A percentile compares a stretch with the other conserved stretches of the same genome.
Evolutionary conservation across 2,113 vertebrate genomes (phyloP).

Genomic region (Lanius ludovicianus): DNA sequence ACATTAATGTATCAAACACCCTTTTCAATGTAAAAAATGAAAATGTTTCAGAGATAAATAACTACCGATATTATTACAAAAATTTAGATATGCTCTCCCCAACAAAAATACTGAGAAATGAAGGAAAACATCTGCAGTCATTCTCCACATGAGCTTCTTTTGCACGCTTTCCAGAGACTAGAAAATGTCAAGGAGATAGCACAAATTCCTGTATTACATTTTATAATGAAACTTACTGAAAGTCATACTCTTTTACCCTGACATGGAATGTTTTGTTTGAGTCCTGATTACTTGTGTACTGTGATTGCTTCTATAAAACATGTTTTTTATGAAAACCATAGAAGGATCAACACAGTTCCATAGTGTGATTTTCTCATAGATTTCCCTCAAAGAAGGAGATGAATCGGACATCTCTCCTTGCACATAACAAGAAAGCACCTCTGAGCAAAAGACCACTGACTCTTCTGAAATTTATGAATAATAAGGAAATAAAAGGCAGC

Average conservation of each 20-base stretch:
- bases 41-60: neutral
- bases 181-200: neutral
- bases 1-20: neutral
- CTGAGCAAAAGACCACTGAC: neutral
- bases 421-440: neutral
- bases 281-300: neutral
- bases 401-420: neutral
- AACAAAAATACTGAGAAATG: neutral
- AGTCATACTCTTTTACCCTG: neutral
- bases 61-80: neutral
- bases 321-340: neutral
- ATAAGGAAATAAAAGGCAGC: neutral
- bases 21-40: neutral
- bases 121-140: neutral
- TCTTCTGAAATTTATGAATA: neutral
- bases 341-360: neutral
- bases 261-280: neutral
- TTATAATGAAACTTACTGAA: neutral
- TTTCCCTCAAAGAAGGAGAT: neutral
- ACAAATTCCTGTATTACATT: neutral
- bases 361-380: neutral
- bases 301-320: neutral
- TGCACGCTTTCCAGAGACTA: neutral
- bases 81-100: neutral
- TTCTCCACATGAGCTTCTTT: neutral